A percentile compares a stretch with the other conserved stretches of the same genome.
Conservation (phyloP, 2,113 vertebrate genomes). For the Pseudorasbora parva region DNA sequence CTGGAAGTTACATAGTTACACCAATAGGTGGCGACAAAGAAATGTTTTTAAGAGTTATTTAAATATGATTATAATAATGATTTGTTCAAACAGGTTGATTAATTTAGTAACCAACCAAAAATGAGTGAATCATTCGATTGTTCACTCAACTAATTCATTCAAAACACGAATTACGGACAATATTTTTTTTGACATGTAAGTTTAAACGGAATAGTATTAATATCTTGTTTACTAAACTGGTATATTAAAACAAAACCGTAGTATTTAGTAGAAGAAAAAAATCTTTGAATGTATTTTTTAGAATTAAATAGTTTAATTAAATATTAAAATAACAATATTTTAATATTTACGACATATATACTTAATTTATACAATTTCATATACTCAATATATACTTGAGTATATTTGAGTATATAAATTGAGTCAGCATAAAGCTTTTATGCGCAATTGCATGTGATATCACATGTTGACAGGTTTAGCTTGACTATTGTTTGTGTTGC, state of each 20-base stretch:
- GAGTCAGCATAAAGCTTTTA: not conserved
- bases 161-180: too few relatives aligned
- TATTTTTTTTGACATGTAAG: not conserved
- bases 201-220: not conserved
- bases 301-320: not conserved
- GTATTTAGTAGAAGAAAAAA: not conserved
- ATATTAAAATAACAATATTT: too few relatives aligned
- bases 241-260: not conserved
- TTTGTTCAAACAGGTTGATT: not conserved
- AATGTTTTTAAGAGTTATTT: not conserved
- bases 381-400: too few relatives aligned
- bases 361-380: too few relatives aligned
- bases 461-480: constrained; percentile 49
- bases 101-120: not conserved
- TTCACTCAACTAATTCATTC: not conserved
- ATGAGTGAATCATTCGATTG: not conserved
- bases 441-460: constrained; percentile 17
- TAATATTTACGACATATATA: too few relatives aligned
- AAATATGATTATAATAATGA: too few relatives aligned
- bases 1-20: not conserved
- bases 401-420: too few relatives aligned
- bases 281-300: not conserved
- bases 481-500: constrained; percentile 48
- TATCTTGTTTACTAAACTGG: not conserved
- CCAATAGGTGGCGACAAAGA: not conserved